A percentile compares a stretch with the other conserved stretches of the same genome.
Evolutionary conservation across 1,140 invertebrate genomes (phyloP).

Genomic region (Archivesica marissinica): DNA sequence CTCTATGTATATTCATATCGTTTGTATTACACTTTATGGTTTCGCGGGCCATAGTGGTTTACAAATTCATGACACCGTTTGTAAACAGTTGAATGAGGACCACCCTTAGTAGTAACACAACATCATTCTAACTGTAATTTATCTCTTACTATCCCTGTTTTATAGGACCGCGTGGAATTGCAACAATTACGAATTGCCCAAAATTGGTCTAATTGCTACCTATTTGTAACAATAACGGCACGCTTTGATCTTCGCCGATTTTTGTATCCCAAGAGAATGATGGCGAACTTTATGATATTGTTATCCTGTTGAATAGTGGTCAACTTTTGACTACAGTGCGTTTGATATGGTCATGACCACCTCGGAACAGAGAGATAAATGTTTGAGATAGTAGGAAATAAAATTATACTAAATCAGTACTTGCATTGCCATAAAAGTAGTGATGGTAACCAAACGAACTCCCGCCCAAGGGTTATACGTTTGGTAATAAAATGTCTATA

Average conservation of each 20-base stretch:
- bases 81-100: conserved; percentile 39
- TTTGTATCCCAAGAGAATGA: conserved; percentile 14
- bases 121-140: conserved; percentile 51
- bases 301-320: conserved; percentile 7
- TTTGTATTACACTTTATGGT: conserved; percentile 56
- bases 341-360: conserved; percentile 45
- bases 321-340: conserved; percentile 5
- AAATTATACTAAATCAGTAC: conserved; percentile 64
- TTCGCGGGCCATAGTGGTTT: conserved; percentile 23
- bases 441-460: not conserved
- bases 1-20: conserved; percentile 15
- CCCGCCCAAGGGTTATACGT: conserved; percentile 28
- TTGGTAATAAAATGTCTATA: conserved; percentile 61
- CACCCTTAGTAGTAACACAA: conserved; percentile 46
- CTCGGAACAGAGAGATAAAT: conserved; percentile 46
- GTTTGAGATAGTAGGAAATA: conserved; percentile 61
- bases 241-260: conserved; percentile 54
- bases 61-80: conserved; percentile 34
- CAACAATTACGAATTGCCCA: conserved; percentile 50
- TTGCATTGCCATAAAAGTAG: conserved; percentile 42
- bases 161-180: conserved; percentile 41
- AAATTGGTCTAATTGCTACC: conserved; percentile 62
- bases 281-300: conserved; percentile 39
- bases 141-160: conserved; percentile 3
- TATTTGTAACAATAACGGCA: conserved; percentile 54